These are phyloP conservation scores for Urocitellus parryii DNA, from an alignment of 2,113 vertebrate genomes.

Conservation along the genomic window DNA sequence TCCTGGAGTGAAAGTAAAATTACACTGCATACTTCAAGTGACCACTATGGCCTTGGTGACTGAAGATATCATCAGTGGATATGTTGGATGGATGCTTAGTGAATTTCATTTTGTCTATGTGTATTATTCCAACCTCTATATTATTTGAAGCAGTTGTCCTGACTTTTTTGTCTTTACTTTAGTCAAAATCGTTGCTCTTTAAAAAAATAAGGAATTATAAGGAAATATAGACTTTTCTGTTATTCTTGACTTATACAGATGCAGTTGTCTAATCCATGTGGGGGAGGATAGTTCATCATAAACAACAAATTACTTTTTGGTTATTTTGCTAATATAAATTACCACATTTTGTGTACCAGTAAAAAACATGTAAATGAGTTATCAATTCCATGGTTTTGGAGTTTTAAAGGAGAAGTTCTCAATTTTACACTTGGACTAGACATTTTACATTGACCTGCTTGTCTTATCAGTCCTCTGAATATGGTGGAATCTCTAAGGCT, in stretches of 20 bases:
- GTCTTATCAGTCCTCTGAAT: background rate
- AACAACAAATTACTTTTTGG: background rate
- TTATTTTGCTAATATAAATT: background rate
- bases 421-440: background rate
- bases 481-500: background rate
- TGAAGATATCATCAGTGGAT: background rate
- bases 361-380: background rate
- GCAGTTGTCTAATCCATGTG: background rate
- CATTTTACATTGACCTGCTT: background rate
- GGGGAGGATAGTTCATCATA: background rate
- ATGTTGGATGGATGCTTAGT: background rate
- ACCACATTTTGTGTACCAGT: background rate
- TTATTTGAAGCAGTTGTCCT: background rate
- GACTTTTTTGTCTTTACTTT: background rate
- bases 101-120: background rate
- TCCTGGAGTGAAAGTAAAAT: background rate
- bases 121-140: background rate
- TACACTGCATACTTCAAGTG: rapidly evolving
- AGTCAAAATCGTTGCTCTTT: background rate
- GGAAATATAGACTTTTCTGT: background rate
- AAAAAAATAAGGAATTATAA: background rate
- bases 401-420: background rate
- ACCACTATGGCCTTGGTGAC: background rate
- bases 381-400: background rate
- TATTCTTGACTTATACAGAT: background rate